Percentiles rank a stretch among this genome's conserved stretches.
Evolutionary conservation across 2,797 vertebrate species (phyloP).

Genomic region (Sparus aurata): DNA sequence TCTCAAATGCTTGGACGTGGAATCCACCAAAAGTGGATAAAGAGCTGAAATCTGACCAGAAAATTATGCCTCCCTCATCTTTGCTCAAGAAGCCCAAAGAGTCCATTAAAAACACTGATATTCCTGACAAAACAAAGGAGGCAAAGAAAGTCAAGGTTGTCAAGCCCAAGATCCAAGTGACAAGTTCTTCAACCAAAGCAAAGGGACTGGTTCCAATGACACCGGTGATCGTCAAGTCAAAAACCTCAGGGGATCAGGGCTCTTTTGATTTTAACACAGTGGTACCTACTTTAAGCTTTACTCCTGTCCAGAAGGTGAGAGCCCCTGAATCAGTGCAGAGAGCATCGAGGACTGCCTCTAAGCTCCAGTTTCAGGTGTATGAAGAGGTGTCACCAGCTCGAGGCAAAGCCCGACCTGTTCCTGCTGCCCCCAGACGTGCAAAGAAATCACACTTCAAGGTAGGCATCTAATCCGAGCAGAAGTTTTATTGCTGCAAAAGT

Average conservation of each 20-base stretch:
- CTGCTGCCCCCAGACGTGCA: slow-evolving; percentile 87
- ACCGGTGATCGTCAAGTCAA: slow-evolving; percentile 61
- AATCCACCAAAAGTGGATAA: slow-evolving; percentile 64
- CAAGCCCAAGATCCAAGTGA: slow-evolving; percentile 57
- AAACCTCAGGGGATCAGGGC: slow-evolving; percentile 34
- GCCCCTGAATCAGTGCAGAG: slow-evolving; percentile 42
- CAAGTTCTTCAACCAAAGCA: slow-evolving; percentile 57
- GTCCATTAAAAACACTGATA: slow-evolving; percentile 45
- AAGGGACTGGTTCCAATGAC: slow-evolving; percentile 70
- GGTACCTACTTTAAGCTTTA: slow-evolving; percentile 78
- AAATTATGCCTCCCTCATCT: slow-evolving; percentile 34
- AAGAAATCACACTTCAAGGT: slow-evolving; percentile 90
- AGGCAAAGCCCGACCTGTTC: slow-evolving; percentile 77
- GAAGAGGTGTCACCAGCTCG: slow-evolving; percentile 82
- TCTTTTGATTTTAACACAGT: slow-evolving; percentile 74
- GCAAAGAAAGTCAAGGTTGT: slow-evolving; percentile 57
- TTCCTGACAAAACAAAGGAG: slow-evolving; percentile 58
- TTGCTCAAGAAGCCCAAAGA: slow-evolving; percentile 74
- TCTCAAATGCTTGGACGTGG: slow-evolving; percentile 86
- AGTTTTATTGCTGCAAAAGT: not conserved
- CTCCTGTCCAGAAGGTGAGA: slow-evolving; percentile 75
- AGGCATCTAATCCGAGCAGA: not conserved
- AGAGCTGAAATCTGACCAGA: slow-evolving; percentile 54
- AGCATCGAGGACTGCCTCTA: slow-evolving; percentile 48
- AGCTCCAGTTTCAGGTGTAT: slow-evolving; percentile 89